Conservation (phyloP, 2,113 vertebrate genomes). For the Notiomystis cincta region DNA sequence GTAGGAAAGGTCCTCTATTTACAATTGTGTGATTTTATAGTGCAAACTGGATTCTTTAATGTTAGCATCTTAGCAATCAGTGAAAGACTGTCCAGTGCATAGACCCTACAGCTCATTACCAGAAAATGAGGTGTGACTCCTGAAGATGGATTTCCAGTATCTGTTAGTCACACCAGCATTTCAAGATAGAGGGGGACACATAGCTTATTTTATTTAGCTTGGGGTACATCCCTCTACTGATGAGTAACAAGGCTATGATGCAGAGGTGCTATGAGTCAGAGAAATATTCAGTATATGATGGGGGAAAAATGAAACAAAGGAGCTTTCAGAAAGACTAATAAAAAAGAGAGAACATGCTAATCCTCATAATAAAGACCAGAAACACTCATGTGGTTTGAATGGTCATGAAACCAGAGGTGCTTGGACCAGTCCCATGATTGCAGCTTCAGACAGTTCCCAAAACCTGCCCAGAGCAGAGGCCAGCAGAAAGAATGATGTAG, state of each 20-base stretch:
- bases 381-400: background rate
- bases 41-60: background rate
- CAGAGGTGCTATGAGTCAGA: background rate
- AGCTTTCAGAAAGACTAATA: background rate
- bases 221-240: background rate
- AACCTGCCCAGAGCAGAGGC: background rate
- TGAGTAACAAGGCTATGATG: background rate
- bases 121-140: conserved; percentile 48
- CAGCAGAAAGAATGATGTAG: background rate
- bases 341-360: background rate
- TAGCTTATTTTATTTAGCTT: background rate
- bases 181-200: background rate
- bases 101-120: conserved; percentile 32
- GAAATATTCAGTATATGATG: background rate
- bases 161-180: background rate
- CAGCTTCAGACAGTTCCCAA: background rate
- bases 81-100: background rate
- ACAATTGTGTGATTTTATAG: background rate
- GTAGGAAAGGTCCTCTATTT: conserved; percentile 14
- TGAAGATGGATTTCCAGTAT: conserved; percentile 35
- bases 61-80: conserved; percentile 44
- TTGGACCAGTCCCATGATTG: background rate
- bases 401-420: background rate
- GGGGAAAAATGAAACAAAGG: background rate
- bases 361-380: background rate